Evolutionary conservation across 2,888 invertebrate species (phyloP).

Genomic region (Ypsolopha sequella): DNA sequence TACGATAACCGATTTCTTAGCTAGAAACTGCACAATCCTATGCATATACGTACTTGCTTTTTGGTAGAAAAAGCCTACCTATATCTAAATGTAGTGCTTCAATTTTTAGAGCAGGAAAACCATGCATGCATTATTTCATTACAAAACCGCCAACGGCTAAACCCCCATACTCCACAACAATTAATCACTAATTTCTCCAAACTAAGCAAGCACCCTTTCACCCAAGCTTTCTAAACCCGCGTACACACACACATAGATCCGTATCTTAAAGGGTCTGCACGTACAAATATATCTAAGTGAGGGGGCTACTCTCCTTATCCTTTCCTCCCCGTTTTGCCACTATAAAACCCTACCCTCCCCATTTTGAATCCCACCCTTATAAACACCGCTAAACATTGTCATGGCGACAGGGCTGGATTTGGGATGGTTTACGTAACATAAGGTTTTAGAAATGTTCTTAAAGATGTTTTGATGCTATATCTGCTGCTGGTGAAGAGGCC

Average conservation of each 20-base stretch:
- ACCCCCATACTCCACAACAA: neutral
- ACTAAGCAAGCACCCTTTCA: neutral
- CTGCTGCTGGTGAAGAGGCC: too few relatives aligned
- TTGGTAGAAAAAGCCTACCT: too few relatives aligned
- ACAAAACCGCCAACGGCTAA: neutral
- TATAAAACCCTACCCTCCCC: conserved; percentile 31
- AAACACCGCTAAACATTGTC: conserved; percentile 48
- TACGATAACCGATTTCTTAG: too few relatives aligned
- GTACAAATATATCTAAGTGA: conserved; percentile 60
- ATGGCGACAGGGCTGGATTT: neutral
- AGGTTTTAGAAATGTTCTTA: too few relatives aligned
- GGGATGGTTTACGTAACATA: neutral
- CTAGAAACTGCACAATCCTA: too few relatives aligned
- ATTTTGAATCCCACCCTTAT: conserved; percentile 31
- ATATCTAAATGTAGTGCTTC: too few relatives aligned
- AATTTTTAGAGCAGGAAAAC: too few relatives aligned
- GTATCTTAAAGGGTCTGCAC: conserved; percentile 48
- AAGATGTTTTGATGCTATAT: too few relatives aligned
- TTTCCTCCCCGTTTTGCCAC: conserved; percentile 47
- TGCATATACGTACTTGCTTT: too few relatives aligned
- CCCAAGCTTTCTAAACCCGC: conserved; percentile 5
- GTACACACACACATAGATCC: conserved; percentile 37
- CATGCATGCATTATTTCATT: too few relatives aligned
- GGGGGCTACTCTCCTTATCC: conserved; percentile 57
- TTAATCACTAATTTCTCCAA: neutral